These are phyloP conservation scores for Telmatherina bonti DNA, from an alignment of 2,797 vertebrate genomes.

Conservation along the genomic window DNA sequence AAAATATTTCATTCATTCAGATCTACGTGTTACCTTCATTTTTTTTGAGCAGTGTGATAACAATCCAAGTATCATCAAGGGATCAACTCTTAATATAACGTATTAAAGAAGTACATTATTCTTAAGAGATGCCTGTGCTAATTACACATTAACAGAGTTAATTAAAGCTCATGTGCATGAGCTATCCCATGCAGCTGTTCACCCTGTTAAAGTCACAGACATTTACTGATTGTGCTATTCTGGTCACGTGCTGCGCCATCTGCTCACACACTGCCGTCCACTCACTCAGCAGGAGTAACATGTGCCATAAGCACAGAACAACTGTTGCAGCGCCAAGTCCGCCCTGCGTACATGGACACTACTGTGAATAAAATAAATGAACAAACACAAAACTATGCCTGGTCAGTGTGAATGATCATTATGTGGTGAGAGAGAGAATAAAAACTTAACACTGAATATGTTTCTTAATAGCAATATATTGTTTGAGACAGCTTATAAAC, in stretches of 20 bases:
- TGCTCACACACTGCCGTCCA: constrained; percentile 17
- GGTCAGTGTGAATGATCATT: background rate
- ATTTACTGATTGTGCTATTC: background rate
- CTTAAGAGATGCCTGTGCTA: background rate
- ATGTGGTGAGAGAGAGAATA: background rate
- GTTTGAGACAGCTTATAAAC: constrained; percentile 66
- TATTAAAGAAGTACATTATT: background rate
- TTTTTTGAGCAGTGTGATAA: too few relatives aligned
- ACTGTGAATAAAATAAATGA: too few relatives aligned
- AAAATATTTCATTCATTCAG: too few relatives aligned
- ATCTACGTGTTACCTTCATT: too few relatives aligned
- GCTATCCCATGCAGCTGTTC: background rate
- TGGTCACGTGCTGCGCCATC: background rate
- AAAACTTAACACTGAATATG: background rate
- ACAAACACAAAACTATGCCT: background rate
- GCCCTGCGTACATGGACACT: background rate
- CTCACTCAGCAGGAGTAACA: constrained; percentile 40
- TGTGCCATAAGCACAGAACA: constrained; percentile 33
- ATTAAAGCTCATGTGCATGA: background rate
- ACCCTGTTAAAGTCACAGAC: constrained; percentile 1
- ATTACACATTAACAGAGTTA: background rate
- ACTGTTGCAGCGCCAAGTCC: constrained; percentile 36
- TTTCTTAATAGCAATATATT: constrained; percentile 72
- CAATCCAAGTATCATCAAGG: too few relatives aligned
- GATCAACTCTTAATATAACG: background rate